Evolutionary conservation across 2,888 invertebrate genomes (phyloP).

Genomic region (Agrilus mali): DNA sequence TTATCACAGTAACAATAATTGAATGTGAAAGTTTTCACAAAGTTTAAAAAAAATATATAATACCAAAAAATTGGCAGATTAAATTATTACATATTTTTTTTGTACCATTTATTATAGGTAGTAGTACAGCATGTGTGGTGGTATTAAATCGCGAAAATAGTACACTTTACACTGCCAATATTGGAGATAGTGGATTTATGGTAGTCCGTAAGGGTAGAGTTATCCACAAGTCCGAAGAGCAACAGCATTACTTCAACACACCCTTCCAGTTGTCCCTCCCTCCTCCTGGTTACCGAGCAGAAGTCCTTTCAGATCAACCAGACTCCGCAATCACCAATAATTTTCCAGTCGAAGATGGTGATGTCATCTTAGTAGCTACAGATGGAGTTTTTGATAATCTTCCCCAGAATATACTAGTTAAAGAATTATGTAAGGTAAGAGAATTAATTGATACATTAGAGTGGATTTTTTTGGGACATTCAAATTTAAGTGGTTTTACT

Average conservation of each 20-base stretch:
- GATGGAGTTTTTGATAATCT: conserved; percentile 99
- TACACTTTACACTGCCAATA: conserved; percentile 89
- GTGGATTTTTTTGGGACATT: too few species aligned
- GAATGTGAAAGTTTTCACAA: too few species aligned
- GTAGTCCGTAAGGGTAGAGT: conserved; percentile 78
- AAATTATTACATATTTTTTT: neutral
- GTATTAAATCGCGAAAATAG: conserved; percentile 82
- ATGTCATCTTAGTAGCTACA: conserved; percentile 89
- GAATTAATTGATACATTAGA: neutral
- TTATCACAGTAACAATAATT: too few species aligned
- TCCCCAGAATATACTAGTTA: conserved; percentile 78
- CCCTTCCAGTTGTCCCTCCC: conserved; percentile 94
- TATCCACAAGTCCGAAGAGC: conserved; percentile 88
- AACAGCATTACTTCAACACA: conserved; percentile 98
- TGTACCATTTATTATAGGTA: conserved; percentile 47
- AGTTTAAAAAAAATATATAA: too few species aligned
- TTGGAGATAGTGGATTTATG: conserved; percentile 98
- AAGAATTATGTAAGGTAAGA: conserved; percentile 61
- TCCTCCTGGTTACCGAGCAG: conserved; percentile 77
- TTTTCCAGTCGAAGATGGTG: conserved; percentile 83
- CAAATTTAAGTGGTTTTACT: too few species aligned
- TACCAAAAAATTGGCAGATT: neutral
- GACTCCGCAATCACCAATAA: conserved; percentile 82
- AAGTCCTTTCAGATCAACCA: conserved; percentile 86
- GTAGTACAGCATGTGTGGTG: conserved; percentile 96